A percentile compares a stretch with the other conserved stretches of the same genome.
Evolutionary conservation across 2,113 vertebrate genomes (phyloP).

Genomic region (Dicaeum eximium): DNA sequence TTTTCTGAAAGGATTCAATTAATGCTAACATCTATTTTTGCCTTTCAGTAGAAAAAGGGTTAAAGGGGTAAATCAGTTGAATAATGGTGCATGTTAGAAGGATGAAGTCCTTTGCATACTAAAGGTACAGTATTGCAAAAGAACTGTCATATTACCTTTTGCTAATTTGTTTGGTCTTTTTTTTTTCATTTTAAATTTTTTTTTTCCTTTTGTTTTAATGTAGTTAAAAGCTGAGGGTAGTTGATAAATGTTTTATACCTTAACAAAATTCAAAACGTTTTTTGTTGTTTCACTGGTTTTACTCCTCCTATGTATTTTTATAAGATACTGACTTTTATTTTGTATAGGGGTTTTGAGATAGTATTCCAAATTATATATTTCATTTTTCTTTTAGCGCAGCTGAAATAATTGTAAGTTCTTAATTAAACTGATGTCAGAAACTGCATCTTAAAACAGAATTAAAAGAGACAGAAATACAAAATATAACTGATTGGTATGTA

Average conservation of each 20-base stretch:
- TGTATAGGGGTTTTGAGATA: slow-evolving; percentile 22
- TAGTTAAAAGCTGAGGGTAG: slow-evolving; percentile 20
- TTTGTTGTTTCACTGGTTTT: slow-evolving; percentile 42
- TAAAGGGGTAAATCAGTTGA: not conserved
- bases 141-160: not conserved
- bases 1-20: slow-evolving; percentile 1
- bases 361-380: slow-evolving; percentile 45
- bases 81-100: not conserved
- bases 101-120: slow-evolving; percentile 61
- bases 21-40: not conserved
- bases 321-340: slow-evolving; percentile 28
- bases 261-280: slow-evolving; percentile 27
- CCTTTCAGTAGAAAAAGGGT: not conserved
- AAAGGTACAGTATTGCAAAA: slow-evolving; percentile 41
- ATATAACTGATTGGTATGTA: not conserved
- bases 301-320: slow-evolving; percentile 36
- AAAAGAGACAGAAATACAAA: not conserved
- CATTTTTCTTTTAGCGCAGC: slow-evolving; percentile 55
- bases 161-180: not conserved
- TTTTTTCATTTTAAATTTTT: not conserved
- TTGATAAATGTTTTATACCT: slow-evolving; percentile 27
- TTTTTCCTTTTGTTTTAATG: not conserved
- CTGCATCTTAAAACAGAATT: not conserved
- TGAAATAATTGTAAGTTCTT: slow-evolving; percentile 42
- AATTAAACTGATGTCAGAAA: slow-evolving; percentile 49